Evolutionary conservation across 1,140 invertebrate genomes (phyloP).

Genomic region (Conopomorpha cramerella): DNA sequence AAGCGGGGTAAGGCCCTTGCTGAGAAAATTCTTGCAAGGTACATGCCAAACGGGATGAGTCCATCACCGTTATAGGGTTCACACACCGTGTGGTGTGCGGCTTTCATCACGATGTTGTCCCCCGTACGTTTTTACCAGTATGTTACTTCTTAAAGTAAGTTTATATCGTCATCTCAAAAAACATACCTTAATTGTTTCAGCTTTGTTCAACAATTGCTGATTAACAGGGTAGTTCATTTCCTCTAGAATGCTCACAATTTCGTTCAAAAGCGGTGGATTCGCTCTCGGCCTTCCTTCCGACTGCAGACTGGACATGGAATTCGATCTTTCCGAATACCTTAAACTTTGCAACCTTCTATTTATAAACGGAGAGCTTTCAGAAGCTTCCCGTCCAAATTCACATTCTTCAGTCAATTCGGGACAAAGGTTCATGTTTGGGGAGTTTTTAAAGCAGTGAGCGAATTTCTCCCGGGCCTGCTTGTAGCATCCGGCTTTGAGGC

Average conservation of each 20-base stretch:
- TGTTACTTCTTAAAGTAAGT: no score
- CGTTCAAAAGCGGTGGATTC: slow-evolving; percentile 68
- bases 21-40: no score
- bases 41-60: no score
- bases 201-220: slow-evolving; percentile 39
- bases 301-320: slow-evolving; percentile 27
- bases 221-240: slow-evolving; percentile 56
- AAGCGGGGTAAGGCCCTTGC: no score
- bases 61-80: no score
- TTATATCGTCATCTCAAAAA: not conserved
- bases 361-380: slow-evolving; percentile 22
- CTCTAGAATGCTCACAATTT: slow-evolving; percentile 72
- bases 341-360: slow-evolving; percentile 22
- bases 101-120: no score
- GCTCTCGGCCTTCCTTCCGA: slow-evolving; percentile 55
- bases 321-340: slow-evolving; percentile 25
- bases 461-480: slow-evolving; percentile 73
- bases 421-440: slow-evolving; percentile 18
- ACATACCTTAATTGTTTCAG: slow-evolving; percentile 46
- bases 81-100: no score
- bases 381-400: slow-evolving; percentile 35
- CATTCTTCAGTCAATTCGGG: slow-evolving; percentile 29
- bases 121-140: no score
- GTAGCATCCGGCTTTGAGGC: slow-evolving; percentile 77
- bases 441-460: slow-evolving; percentile 61